A percentile compares a stretch with the other conserved stretches of the same genome.
Conservation (phyloP, 2,113 vertebrate genomes). For the Riparia riparia region DNA sequence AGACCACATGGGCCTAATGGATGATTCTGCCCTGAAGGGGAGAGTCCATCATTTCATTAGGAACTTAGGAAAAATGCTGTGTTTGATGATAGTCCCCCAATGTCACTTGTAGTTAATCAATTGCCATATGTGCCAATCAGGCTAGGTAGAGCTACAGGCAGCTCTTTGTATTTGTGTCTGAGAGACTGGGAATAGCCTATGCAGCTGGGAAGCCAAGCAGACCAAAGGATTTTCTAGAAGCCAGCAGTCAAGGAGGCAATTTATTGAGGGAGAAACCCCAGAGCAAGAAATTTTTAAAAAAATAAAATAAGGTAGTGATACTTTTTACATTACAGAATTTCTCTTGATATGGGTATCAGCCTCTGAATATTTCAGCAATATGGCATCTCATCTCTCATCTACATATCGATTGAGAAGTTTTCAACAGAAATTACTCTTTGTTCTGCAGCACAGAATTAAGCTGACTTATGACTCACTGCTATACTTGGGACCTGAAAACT, state of each 20-base stretch:
- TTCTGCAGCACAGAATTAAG: conserved; percentile 71
- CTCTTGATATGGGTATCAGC: conserved; percentile 70
- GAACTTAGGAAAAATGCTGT: neutral
- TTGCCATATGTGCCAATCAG: conserved; percentile 50
- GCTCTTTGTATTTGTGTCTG: conserved; percentile 58
- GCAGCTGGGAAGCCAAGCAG: conserved; percentile 38
- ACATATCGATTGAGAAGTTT: conserved; percentile 75
- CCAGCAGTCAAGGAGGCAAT: conserved; percentile 61
- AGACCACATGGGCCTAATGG: conserved; percentile 1
- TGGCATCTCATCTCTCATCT: conserved; percentile 72
- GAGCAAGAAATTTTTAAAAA: conserved; percentile 73
- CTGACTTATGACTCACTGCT: conserved; percentile 58
- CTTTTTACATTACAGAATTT: conserved; percentile 74
- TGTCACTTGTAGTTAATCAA: conserved; percentile 50
- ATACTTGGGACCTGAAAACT: conserved; percentile 56
- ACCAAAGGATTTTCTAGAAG: conserved; percentile 42
- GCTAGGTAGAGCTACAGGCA: conserved; percentile 44
- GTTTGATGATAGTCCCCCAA: neutral
- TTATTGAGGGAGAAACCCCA: conserved; percentile 75
- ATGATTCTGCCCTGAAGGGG: conserved; percentile 38
- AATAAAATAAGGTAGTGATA: conserved; percentile 52
- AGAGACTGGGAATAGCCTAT: conserved; percentile 42
- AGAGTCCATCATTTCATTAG: conserved; percentile 14
- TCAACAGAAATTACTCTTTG: conserved; percentile 75
- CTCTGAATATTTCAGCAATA: conserved; percentile 79